These are phyloP conservation scores for Hipparchia sbordonii DNA, from an alignment of 2,888 invertebrate genomes.

Conservation along the genomic window DNA sequence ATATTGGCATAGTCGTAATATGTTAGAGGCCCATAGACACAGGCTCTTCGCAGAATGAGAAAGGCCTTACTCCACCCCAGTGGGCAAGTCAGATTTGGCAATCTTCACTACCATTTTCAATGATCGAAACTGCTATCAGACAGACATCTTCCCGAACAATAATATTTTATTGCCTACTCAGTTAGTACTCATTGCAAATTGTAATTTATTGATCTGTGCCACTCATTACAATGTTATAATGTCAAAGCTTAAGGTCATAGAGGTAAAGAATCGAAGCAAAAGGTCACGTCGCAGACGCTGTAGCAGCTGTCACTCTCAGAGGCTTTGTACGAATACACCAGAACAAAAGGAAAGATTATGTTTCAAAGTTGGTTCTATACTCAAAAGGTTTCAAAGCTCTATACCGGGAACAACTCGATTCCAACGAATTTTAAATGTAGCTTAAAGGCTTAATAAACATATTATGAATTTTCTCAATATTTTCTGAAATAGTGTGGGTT, in stretches of 20 bases:
- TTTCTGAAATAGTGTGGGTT: too few species aligned
- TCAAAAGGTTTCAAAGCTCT: too few species aligned
- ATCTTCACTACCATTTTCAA: neutral
- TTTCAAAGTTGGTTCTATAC: too few species aligned
- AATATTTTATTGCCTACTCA: neutral
- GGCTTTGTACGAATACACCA: neutral
- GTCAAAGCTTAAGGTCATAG: constrained; percentile 8
- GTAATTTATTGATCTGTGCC: neutral
- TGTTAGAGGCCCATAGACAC: too few species aligned
- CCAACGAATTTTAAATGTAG: too few species aligned
- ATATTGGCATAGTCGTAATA: too few species aligned
- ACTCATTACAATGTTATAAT: neutral
- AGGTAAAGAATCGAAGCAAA: neutral
- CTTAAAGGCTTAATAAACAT: too few species aligned
- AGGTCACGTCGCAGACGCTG: neutral
- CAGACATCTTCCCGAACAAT: neutral
- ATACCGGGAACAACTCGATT: too few species aligned
- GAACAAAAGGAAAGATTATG: neutral
- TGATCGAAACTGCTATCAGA: neutral
- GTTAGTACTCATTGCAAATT: constrained; percentile 4
- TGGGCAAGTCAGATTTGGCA: too few species aligned
- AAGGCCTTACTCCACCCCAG: too few species aligned
- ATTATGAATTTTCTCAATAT: too few species aligned
- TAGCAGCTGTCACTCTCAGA: neutral
- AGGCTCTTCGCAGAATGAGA: too few species aligned